Percentiles rank a stretch among this genome's conserved stretches.
These are phyloP conservation scores for Scaptomyza flava DNA, from an alignment of 2,888 invertebrate species.

Conservation along the genomic window DNA sequence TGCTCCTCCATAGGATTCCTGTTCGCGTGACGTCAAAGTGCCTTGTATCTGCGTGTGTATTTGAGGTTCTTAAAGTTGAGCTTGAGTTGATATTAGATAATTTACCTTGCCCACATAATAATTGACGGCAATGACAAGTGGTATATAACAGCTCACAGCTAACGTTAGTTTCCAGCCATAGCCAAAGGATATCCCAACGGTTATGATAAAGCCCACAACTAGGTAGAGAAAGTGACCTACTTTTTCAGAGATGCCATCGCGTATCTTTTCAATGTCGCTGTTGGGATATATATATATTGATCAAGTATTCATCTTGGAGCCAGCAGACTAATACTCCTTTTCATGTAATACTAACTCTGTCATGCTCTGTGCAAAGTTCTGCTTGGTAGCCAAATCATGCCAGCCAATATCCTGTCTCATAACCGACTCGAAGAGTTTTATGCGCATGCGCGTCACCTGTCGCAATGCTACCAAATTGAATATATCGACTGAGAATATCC, in stretches of 20 bases:
- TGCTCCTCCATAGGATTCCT: slow-evolving; percentile 90
- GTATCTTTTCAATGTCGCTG: slow-evolving; percentile 91
- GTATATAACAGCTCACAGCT: slow-evolving; percentile 91
- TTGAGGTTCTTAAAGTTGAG: background rate
- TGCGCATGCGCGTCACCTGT: slow-evolving; percentile 88
- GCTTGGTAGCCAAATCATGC: slow-evolving; percentile 89
- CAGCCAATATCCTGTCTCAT: slow-evolving; percentile 90
- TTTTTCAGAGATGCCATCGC: slow-evolving; percentile 94
- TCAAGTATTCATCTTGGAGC: background rate
- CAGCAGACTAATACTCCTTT: background rate
- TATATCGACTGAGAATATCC: slow-evolving; percentile 88
- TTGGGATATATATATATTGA: slow-evolving; percentile 1
- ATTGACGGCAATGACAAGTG: slow-evolving; percentile 90
- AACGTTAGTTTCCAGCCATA: slow-evolving; percentile 95
- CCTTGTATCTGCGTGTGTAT: slow-evolving; percentile 86
- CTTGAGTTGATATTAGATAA: background rate
- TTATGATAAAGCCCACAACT: slow-evolving; percentile 85
- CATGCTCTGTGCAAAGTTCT: slow-evolving; percentile 90
- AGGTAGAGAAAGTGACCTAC: slow-evolving; percentile 90
- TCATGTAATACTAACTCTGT: slow-evolving; percentile 87
- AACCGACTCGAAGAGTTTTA: slow-evolving; percentile 87
- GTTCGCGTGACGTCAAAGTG: slow-evolving; percentile 87
- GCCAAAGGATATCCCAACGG: slow-evolving; percentile 89
- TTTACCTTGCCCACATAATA: slow-evolving; percentile 90
- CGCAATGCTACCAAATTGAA: slow-evolving; percentile 88